Conservation (phyloP, 2,113 vertebrate species). For the Neodontobutis hainanensis region DNA sequence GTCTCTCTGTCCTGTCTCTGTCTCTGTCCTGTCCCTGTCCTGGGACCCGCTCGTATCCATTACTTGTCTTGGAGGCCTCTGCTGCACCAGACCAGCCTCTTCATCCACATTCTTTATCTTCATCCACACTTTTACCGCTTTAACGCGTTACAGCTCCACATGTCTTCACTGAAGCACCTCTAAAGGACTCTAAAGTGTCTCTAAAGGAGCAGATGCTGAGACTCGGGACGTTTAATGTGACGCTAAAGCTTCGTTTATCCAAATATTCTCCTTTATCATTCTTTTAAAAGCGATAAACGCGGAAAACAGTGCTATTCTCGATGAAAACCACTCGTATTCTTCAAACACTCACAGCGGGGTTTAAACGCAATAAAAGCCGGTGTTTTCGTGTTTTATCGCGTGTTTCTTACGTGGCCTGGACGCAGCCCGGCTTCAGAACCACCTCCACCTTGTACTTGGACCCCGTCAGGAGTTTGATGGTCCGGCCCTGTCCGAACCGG, state of each 20-base stretch:
- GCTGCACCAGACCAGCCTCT: too few species aligned
- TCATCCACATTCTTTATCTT: too few species aligned
- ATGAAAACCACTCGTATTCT: too few species aligned
- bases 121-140: too few species aligned
- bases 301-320: too few species aligned
- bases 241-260: neutral
- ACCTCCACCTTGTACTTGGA: conserved; percentile 96
- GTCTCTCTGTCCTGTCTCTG: too few species aligned
- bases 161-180: too few species aligned
- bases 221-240: neutral
- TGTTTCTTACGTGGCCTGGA: conserved; percentile 87
- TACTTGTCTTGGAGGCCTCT: too few species aligned
- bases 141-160: too few species aligned
- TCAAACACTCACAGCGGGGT: neutral
- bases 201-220: neutral
- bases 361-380: neutral
- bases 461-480: conserved; percentile 95
- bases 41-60: too few species aligned
- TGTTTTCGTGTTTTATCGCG: neutral
- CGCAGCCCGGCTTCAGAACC: conserved; percentile 85
- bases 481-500: conserved; percentile 94
- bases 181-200: too few species aligned
- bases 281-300: neutral
- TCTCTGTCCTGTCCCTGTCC: too few species aligned
- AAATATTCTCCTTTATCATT: neutral